These are phyloP conservation scores for Gasterosteus aculeatus DNA, from an alignment of 2,113 vertebrate genomes.

Conservation along the genomic window DNA sequence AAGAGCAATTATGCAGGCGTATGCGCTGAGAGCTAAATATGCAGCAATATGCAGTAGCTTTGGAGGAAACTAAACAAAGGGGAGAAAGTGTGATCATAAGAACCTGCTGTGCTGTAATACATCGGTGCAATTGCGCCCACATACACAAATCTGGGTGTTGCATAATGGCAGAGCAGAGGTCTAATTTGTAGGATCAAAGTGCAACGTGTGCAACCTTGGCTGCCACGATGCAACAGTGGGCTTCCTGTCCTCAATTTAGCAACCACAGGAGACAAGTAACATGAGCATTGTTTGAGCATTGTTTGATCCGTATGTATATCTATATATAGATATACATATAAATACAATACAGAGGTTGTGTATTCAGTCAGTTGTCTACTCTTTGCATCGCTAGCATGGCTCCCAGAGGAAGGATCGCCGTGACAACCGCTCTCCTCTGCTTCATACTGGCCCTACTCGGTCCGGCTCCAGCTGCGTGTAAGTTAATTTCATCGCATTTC, in stretches of 20 bases:
- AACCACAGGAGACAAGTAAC: constrained; percentile 44
- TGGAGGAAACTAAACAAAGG: constrained; percentile 28
- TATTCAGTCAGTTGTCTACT: neutral
- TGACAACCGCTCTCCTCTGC: constrained; percentile 42
- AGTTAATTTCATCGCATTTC: constrained; percentile 49
- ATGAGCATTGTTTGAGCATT: neutral
- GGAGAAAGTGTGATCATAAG: neutral
- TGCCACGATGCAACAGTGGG: constrained; percentile 31
- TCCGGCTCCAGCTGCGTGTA: constrained; percentile 56
- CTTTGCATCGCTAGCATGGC: constrained; percentile 57
- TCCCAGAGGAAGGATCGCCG: constrained; percentile 32
- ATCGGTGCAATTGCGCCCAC: constrained; percentile 30
- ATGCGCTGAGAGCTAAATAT: constrained; percentile 21
- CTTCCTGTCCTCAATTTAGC: constrained; percentile 77
- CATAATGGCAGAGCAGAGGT: neutral
- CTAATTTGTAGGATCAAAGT: constrained; percentile 38
- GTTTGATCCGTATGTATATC: constrained; percentile 49
- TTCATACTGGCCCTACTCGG: constrained; percentile 44
- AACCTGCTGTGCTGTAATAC: constrained; percentile 25
- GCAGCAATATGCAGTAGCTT: neutral
- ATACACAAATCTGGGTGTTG: constrained; percentile 20
- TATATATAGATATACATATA: neutral
- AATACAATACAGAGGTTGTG: neutral
- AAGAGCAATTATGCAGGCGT: constrained; percentile 10
- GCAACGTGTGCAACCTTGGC: constrained; percentile 40